Conservation (phyloP, 2,888 invertebrate genomes). For the Synergus gifuensis region DNA sequence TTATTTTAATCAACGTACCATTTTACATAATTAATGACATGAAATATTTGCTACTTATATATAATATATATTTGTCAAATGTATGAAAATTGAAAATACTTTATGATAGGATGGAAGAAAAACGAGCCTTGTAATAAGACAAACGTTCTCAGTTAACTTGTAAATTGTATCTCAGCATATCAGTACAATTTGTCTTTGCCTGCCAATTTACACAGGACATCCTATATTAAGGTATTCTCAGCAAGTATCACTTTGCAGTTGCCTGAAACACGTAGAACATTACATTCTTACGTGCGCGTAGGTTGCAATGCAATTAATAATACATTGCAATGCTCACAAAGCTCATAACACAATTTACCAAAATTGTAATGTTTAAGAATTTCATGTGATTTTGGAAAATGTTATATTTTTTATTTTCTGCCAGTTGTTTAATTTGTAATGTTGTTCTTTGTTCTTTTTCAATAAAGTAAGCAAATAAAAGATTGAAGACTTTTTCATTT, state of each 20-base stretch:
- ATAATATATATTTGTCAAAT: constrained; percentile 56
- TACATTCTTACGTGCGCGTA: constrained; percentile 74
- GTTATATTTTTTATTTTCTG: constrained; percentile 78
- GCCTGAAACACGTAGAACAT: constrained; percentile 65
- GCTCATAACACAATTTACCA: constrained; percentile 74
- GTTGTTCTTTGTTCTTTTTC: constrained; percentile 78
- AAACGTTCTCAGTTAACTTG: constrained; percentile 15
- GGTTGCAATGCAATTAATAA: constrained; percentile 74
- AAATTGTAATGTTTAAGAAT: constrained; percentile 74
- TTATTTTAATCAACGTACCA: constrained; percentile 72
- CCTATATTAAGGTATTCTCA: constrained; percentile 73
- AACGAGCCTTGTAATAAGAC: constrained; percentile 36
- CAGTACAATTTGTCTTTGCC: constrained; percentile 68
- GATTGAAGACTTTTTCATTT: constrained; percentile 31
- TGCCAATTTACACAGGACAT: constrained; percentile 69
- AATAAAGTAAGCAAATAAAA: constrained; percentile 74
- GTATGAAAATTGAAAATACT: constrained; percentile 68
- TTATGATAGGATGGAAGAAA: constrained; percentile 69
- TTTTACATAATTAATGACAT: constrained; percentile 69
- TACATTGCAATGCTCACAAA: constrained; percentile 77
- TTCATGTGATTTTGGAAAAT: constrained; percentile 78
- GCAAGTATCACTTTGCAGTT: constrained; percentile 64
- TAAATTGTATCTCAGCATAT: constrained; percentile 66
- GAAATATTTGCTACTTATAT: constrained; percentile 72
- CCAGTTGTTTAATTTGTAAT: constrained; percentile 77